These are phyloP conservation scores for Calliopsis andreniformis DNA, from an alignment of 1,140 invertebrate species.

Conservation along the genomic window DNA sequence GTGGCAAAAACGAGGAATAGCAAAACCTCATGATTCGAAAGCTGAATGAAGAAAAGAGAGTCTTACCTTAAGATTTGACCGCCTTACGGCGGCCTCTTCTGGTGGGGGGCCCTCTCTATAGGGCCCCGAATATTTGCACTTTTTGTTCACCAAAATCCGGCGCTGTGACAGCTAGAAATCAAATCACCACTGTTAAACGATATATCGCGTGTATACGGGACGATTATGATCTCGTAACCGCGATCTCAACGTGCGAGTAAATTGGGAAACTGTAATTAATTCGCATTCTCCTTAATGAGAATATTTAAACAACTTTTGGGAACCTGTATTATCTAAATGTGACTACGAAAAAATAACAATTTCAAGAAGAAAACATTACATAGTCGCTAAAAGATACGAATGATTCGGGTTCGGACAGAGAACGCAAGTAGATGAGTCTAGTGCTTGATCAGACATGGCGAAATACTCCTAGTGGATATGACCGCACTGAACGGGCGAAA, in stretches of 20 bases:
- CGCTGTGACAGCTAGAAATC: slow-evolving; percentile 77
- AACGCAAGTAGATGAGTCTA: not conserved
- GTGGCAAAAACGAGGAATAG: too few relatives aligned
- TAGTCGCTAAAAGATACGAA: not conserved
- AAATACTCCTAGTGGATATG: too few relatives aligned
- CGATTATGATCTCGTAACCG: slow-evolving; percentile 29
- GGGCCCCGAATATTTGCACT: slow-evolving; percentile 69
- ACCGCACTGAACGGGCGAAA: too few relatives aligned
- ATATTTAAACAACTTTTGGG: too few relatives aligned
- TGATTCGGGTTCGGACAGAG: not conserved
- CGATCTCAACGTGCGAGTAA: slow-evolving; percentile 16
- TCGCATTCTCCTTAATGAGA: not conserved
- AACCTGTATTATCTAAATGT: too few relatives aligned
- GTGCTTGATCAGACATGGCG: not conserved
- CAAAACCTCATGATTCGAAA: not conserved
- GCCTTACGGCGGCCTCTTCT: slow-evolving; percentile 72
- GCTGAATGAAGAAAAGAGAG: not conserved
- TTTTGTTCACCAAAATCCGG: slow-evolving; percentile 70
- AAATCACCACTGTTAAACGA: slow-evolving; percentile 56
- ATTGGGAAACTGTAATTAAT: slow-evolving; percentile 35
- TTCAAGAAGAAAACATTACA: not conserved
- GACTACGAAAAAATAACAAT: not conserved
- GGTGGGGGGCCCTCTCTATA: slow-evolving; percentile 73
- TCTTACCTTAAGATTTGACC: slow-evolving; percentile 69
- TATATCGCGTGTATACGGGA: not conserved